phyloP scores from a whole-genome alignment of 2,797 vertebrate species.

The Steatocranus sp. region DNA sequence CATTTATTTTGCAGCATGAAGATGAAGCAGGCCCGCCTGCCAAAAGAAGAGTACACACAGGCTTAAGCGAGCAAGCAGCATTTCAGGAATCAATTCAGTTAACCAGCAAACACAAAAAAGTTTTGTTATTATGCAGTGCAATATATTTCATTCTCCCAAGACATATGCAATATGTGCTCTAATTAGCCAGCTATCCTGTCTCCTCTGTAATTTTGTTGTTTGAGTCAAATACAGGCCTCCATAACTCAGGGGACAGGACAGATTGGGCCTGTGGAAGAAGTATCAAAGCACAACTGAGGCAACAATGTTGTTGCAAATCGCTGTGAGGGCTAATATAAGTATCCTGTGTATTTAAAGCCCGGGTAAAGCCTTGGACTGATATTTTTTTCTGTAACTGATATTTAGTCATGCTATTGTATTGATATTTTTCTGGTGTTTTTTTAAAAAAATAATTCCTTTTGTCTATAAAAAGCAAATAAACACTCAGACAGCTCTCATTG shows the following conservation, averaged over 20 bases:
- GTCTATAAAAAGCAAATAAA: neutral
- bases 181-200: constrained; percentile 43
- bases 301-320: neutral
- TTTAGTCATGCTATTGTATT: neutral
- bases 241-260: constrained; percentile 15
- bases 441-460: accelerated
- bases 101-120: constrained; percentile 7
- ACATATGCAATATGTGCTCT: constrained; percentile 19
- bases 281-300: constrained; percentile 27
- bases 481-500: neutral
- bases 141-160: constrained; percentile 26
- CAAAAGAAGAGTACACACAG: neutral
- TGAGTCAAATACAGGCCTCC: constrained; percentile 33
- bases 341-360: neutral
- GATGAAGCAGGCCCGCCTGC: neutral
- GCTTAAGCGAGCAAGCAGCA: neutral
- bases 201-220: constrained; percentile 33
- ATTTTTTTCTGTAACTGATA: neutral
- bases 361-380: neutral
- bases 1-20: neutral
- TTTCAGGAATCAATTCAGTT: constrained; percentile 6
- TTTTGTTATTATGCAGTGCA: constrained; percentile 15
- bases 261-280: neutral
- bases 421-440: neutral
- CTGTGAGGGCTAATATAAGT: neutral